Evolutionary conservation across 1,140 invertebrate genomes (phyloP).

Genomic region (Drosophila elegans): DNA sequence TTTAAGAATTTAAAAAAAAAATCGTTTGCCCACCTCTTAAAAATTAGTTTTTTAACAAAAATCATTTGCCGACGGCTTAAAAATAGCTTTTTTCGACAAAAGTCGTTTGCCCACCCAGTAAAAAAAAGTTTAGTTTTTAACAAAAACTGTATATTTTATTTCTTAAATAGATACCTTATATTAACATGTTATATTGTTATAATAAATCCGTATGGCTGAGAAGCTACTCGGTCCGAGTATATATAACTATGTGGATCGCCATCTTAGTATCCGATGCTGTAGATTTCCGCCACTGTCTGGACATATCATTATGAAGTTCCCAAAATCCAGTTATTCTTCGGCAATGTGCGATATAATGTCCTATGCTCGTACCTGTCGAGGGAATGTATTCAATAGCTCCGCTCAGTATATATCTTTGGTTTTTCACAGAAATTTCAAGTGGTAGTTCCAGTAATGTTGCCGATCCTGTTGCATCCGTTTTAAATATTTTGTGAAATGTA

Average conservation of each 20-base stretch:
- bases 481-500: background rate
- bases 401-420: background rate
- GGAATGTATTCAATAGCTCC: no score
- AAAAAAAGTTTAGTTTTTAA: no score
- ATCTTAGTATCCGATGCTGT: background rate
- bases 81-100: no score
- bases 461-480: background rate
- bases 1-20: no score
- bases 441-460: background rate
- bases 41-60: no score
- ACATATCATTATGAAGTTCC: background rate
- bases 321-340: background rate
- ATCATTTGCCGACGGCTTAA: no score
- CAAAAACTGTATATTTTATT: no score
- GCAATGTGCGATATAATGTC: slow-evolving; percentile 2
- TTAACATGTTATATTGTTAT: no score
- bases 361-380: background rate
- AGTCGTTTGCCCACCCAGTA: no score
- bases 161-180: no score
- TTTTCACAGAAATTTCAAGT: background rate
- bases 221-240: background rate
- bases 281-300: background rate
- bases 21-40: no score
- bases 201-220: no score
- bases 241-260: background rate